A percentile compares a stretch with the other conserved stretches of the same genome.
Conservation (phyloP, 2,888 invertebrate genomes). For the Drosophila phalerata region DNA sequence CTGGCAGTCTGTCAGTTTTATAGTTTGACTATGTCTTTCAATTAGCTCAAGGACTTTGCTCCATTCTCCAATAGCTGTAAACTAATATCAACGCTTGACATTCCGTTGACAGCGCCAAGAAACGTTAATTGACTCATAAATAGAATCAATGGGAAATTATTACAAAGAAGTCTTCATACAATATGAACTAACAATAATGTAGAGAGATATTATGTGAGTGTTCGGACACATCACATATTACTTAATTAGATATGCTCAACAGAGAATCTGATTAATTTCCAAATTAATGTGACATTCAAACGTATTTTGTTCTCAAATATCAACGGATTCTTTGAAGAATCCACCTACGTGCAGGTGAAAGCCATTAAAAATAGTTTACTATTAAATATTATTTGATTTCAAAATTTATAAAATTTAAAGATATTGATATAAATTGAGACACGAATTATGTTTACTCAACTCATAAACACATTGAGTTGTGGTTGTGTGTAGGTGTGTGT, state of each 20-base stretch:
- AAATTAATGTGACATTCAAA: neutral
- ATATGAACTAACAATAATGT: neutral
- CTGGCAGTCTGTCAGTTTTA: conserved; percentile 28
- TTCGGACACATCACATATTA: neutral
- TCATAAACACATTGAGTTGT: conserved; percentile 1
- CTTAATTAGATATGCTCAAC: neutral
- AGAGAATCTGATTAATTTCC: neutral
- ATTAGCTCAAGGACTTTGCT: conserved; percentile 45
- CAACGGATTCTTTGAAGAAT: neutral
- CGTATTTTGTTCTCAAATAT: neutral
- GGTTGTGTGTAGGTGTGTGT: neutral
- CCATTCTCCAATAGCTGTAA: conserved; percentile 48
- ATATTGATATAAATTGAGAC: conserved; percentile 5
- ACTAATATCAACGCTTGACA: conserved; percentile 58
- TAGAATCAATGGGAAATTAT: conserved; percentile 53
- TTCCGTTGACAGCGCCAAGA: conserved; percentile 13
- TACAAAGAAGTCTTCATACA: neutral
- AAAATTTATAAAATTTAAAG: neutral
- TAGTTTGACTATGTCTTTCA: conserved; percentile 55
- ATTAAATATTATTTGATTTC: too few relatives aligned
- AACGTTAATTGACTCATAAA: conserved; percentile 71
- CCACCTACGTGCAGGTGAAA: too few relatives aligned
- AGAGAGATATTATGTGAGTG: neutral
- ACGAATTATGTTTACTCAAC: conserved; percentile 6
- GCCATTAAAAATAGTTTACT: too few relatives aligned